Conservation (phyloP, 2,888 invertebrate species). For the Buathra laborator region DNA sequence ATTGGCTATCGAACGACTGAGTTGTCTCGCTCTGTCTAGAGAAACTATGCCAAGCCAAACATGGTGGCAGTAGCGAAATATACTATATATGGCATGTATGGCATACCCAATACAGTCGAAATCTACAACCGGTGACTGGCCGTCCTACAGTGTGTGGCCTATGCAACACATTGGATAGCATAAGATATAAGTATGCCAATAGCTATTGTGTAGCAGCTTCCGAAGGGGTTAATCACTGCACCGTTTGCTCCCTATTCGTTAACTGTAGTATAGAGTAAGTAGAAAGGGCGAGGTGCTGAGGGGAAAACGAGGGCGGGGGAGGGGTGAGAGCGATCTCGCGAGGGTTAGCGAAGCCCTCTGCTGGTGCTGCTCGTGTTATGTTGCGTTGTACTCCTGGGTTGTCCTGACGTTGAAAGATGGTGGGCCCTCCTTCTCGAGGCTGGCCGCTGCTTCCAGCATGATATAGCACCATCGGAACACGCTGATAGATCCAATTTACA, state of each 20-base stretch:
- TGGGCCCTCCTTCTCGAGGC: constrained; percentile 80
- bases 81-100: background rate
- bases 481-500: constrained; percentile 85
- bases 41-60: constrained; percentile 22
- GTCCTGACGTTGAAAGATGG: constrained; percentile 84
- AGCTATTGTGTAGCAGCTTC: background rate
- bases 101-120: background rate
- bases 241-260: background rate
- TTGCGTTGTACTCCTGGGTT: constrained; percentile 72
- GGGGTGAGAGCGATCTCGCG: constrained; percentile 61
- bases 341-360: constrained; percentile 73
- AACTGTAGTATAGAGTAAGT: constrained; percentile 34
- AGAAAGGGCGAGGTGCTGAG: constrained; percentile 26
- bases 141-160: background rate
- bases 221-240: constrained; percentile 31
- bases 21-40: constrained; percentile 32
- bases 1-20: constrained; percentile 75
- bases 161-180: background rate
- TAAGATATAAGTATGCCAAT: constrained; percentile 23
- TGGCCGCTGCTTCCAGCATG: constrained; percentile 82
- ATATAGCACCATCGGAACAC: constrained; percentile 84
- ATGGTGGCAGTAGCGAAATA: background rate
- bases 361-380: constrained; percentile 66
- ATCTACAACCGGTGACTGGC: constrained; percentile 1
- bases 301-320: constrained; percentile 16